A percentile compares a stretch with the other conserved stretches of the same genome.
Conservation (phyloP, 2,113 vertebrate genomes). For the Sapajus apella region DNA sequence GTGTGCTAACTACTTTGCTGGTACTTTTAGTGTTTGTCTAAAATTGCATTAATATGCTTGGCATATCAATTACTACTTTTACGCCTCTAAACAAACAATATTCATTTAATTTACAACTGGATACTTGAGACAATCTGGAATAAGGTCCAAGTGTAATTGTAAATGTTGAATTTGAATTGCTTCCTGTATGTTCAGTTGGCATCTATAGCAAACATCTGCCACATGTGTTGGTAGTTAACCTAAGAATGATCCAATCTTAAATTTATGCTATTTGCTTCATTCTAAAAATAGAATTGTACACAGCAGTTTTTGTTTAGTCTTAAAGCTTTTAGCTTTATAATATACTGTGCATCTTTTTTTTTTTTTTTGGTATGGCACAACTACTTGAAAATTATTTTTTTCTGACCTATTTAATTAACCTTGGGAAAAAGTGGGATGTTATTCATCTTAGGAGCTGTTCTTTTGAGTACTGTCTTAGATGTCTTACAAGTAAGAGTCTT, state of each 20-base stretch:
- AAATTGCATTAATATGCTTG: constrained; percentile 24
- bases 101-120: constrained; percentile 53
- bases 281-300: constrained; percentile 64
- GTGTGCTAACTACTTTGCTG: not conserved
- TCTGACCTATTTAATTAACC: not conserved
- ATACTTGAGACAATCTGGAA: constrained; percentile 66
- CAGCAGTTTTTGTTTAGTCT: constrained; percentile 48
- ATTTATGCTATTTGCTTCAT: constrained; percentile 67
- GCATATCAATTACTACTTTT: constrained; percentile 37
- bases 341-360: constrained; percentile 10
- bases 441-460: not conserved
- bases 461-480: not conserved
- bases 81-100: constrained; percentile 52
- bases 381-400: constrained; percentile 48
- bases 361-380: not conserved
- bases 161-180: constrained; percentile 67
- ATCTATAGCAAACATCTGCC: constrained; percentile 74
- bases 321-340: constrained; percentile 50
- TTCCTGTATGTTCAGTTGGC: constrained; percentile 64
- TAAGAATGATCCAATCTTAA: constrained; percentile 71
- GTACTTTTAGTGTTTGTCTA: not conserved
- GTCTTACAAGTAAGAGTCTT: not conserved
- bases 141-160: constrained; percentile 68
- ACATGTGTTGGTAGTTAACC: constrained; percentile 73
- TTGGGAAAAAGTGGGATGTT: not conserved